Evolutionary conservation across 1,140 invertebrate species (phyloP), one percentile per base, ranked within the genome.

Genomic region (Rhizoglyphus robini): DNA sequence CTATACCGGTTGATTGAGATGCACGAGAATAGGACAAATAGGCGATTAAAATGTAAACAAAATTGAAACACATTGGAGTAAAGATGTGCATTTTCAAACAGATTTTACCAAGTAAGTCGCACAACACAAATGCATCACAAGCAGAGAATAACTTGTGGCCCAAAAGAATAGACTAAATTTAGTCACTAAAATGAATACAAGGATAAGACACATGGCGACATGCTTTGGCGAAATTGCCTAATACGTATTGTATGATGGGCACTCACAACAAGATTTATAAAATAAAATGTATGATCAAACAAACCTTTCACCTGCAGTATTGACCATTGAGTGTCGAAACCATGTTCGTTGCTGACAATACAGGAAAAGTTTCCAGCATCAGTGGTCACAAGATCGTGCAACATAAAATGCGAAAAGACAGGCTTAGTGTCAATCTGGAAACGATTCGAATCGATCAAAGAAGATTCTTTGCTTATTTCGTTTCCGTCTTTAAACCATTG

Each of bases 361-460:
- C 63, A 64, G 11, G 41, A 27, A 57, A 36, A 64, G 27, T 64
- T 64, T 20, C 63, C 63, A 1, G 27, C 1, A 64, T 64, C 63
- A 46, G 15, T 51, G 1, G 3, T n/a, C n/a, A n/a, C n/a, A n/a
- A n/a, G n/a, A n/a, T n/a, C n/a, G n/a, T n/a, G n/a, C n/a, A n/a
- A n/a, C n/a, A n/a, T n/a, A n/a, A n/a, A n/a, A n/a, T n/a, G n/a
- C n/a, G n/a, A n/a, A n/a, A n/a, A n/a, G n/a, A n/a, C n/a, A n/a
- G n/a, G n/a, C n/a, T n/a, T n/a, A n/a, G n/a, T n/a, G n/a, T n/a
- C n/a, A n/a, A n/a, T n/a, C n/a, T n/a, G n/a, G n/a, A n/a, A n/a
- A n/a, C n/a, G n/a, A n/a, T n/a, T 46, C 41, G 23, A 46, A 46
- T 46, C 41, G 41, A 46, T 46, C 41, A 8, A 46, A 41, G n/a